phyloP scores from a whole-genome alignment of 1,140 invertebrate species.

The Drosophila seguyi region DNA sequence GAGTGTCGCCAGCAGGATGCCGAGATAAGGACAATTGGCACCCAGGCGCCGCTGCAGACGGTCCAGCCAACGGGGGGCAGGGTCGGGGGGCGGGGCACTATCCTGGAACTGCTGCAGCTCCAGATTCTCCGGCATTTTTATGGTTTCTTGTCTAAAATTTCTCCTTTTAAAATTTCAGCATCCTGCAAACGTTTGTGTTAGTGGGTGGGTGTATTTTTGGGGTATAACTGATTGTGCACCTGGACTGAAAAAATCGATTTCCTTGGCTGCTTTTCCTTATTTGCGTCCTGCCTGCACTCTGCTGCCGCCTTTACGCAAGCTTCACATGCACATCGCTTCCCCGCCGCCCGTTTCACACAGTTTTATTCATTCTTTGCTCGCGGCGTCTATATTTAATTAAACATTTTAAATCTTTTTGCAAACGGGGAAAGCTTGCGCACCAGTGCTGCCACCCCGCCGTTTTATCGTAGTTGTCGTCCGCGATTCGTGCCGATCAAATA shows the following conservation, averaged over 20 bases:
- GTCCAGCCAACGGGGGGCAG: slow-evolving; percentile 85
- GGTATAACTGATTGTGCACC: slow-evolving; percentile 12
- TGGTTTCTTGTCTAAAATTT: slow-evolving; percentile 1
- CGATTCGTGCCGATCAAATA: too few relatives aligned
- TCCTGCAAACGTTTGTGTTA: slow-evolving; percentile 18
- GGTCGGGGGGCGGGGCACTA: slow-evolving; percentile 87
- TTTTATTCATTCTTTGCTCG: slow-evolving; percentile 33
- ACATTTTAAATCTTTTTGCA: slow-evolving; percentile 30
- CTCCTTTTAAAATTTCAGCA: slow-evolving; percentile 14
- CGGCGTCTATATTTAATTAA: slow-evolving; percentile 19
- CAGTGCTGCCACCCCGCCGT: too few relatives aligned
- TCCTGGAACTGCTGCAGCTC: slow-evolving; percentile 92
- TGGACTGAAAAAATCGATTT: slow-evolving; percentile 47
- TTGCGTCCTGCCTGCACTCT: slow-evolving; percentile 21
- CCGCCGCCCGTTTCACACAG: slow-evolving; percentile 23
- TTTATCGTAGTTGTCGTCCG: too few relatives aligned
- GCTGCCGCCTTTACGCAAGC: background rate
- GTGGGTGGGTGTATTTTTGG: background rate
- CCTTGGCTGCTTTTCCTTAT: slow-evolving; percentile 9
- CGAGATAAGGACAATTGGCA: slow-evolving; percentile 87
- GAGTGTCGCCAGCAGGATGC: slow-evolving; percentile 91
- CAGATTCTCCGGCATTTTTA: slow-evolving; percentile 89
- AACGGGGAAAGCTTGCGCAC: slow-evolving; percentile 11
- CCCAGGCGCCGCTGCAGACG: slow-evolving; percentile 85
- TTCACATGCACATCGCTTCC: slow-evolving; percentile 33